Evolutionary conservation across 92 coral and sea anemone species (phyloP).

Genomic region (Pocillopora grandis): DNA sequence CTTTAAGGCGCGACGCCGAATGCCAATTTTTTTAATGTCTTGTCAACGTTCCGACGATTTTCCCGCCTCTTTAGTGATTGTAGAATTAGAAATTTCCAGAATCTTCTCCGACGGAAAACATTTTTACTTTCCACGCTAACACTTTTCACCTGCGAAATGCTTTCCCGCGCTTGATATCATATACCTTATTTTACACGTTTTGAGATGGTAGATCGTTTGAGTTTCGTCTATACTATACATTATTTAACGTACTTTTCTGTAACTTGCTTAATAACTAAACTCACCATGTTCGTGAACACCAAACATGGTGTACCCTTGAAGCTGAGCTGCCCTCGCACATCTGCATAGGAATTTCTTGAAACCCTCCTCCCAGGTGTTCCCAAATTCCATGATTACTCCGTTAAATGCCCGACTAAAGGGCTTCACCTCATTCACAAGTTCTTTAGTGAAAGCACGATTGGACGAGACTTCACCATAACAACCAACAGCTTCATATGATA

Average conservation of each 20-base stretch:
- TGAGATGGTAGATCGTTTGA: too few relatives aligned
- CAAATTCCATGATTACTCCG: constrained; percentile 54
- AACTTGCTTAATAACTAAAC: not conserved
- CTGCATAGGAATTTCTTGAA: constrained; percentile 78
- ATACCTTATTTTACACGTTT: too few relatives aligned
- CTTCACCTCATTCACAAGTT: constrained; percentile 54
- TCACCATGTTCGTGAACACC: constrained; percentile 80
- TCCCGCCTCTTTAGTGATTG: too few relatives aligned
- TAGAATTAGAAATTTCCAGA: too few relatives aligned
- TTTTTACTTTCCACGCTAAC: too few relatives aligned
- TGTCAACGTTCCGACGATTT: too few relatives aligned
- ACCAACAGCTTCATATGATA: constrained; percentile 56
- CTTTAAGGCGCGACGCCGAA: too few relatives aligned
- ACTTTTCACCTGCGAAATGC: too few relatives aligned
- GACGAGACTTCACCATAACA: constrained; percentile 62
- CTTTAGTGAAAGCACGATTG: constrained; percentile 46
- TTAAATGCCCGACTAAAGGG: constrained; percentile 59
- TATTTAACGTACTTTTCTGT: not conserved
- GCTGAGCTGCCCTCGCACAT: constrained; percentile 84
- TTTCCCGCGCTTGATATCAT: too few relatives aligned
- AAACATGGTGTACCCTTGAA: constrained; percentile 56
- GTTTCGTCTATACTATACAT: too few relatives aligned
- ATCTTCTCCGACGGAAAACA: too few relatives aligned
- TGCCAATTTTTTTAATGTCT: too few relatives aligned
- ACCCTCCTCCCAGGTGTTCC: constrained; percentile 58